Evolutionary conservation across 2,888 invertebrate species (phyloP).

Genomic region (Erannis defoliaria): DNA sequence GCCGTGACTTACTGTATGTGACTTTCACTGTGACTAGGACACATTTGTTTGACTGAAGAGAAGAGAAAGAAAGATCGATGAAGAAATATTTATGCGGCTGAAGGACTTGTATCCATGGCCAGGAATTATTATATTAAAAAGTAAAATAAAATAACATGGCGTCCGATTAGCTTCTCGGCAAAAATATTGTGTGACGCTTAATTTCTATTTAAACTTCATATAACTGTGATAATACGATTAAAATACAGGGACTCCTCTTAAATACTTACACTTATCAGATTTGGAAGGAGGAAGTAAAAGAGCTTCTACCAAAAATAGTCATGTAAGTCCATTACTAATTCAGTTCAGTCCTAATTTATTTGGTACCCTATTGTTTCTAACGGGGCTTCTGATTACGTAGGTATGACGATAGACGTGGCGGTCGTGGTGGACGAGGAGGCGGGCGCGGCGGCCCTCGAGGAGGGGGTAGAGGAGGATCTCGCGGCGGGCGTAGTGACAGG

Average conservation of each 20-base stretch:
- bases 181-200: constrained; percentile 15
- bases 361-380: constrained; percentile 36
- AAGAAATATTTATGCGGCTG: too few species aligned
- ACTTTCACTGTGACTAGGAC: too few species aligned
- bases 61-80: too few species aligned
- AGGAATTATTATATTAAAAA: too few species aligned
- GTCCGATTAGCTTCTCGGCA: constrained; percentile 43
- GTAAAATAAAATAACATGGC: constrained; percentile 58
- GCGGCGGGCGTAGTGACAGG: constrained; percentile 60
- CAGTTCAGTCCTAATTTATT: constrained; percentile 21
- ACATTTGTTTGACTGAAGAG: too few species aligned
- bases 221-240: constrained; percentile 24
- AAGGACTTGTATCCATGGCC: too few species aligned
- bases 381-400: constrained; percentile 55
- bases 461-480: constrained; percentile 66
- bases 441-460: constrained; percentile 68
- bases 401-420: constrained; percentile 85
- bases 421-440: constrained; percentile 76
- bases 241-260: constrained; percentile 16
- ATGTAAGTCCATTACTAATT: constrained; percentile 62
- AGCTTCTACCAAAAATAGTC: constrained; percentile 36
- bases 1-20: too few species aligned
- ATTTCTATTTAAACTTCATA: constrained; percentile 13
- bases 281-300: constrained; percentile 15
- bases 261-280: constrained; percentile 10